phyloP scores from a whole-genome alignment of 1,140 invertebrate genomes.

The Cotesia glomerata region DNA sequence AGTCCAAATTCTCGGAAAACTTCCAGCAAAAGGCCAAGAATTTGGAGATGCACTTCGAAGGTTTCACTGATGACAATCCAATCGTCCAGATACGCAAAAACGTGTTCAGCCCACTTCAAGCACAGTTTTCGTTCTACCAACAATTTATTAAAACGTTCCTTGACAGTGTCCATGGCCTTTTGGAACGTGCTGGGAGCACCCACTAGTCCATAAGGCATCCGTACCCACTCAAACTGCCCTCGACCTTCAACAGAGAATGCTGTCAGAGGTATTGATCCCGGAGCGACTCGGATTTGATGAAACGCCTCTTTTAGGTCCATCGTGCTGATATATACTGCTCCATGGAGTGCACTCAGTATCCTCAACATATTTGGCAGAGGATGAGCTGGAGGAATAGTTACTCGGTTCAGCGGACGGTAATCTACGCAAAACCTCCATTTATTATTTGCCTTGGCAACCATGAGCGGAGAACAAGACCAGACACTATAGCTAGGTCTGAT shows the following conservation, averaged over 20 bases:
- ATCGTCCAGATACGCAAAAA: constrained; percentile 16
- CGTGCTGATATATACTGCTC: neutral
- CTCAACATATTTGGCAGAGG: constrained; percentile 27
- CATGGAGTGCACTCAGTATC: neutral
- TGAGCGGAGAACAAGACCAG: too few relatives aligned
- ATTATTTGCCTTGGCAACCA: constrained; percentile 58
- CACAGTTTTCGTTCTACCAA: too few relatives aligned
- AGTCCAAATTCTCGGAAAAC: neutral
- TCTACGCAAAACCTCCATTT: constrained; percentile 59
- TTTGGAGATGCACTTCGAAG: constrained; percentile 3
- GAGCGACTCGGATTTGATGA: too few relatives aligned
- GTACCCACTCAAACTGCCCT: too few relatives aligned
- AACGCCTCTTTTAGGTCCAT: too few relatives aligned
- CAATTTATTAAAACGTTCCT: too few relatives aligned
- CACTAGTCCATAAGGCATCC: too few relatives aligned
- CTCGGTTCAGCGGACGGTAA: constrained; percentile 53
- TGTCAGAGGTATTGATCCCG: too few relatives aligned
- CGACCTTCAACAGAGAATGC: too few relatives aligned
- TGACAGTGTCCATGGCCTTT: too few relatives aligned
- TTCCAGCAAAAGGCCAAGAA: neutral
- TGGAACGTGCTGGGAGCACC: too few relatives aligned
- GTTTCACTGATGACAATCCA: constrained; percentile 7
- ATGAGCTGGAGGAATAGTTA: constrained; percentile 42
- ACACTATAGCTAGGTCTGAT: too few relatives aligned
- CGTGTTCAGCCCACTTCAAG: neutral